Base-by-base conservation (phyloP, 2,888 invertebrate genomes). In the Euzetes globulus region DNA sequence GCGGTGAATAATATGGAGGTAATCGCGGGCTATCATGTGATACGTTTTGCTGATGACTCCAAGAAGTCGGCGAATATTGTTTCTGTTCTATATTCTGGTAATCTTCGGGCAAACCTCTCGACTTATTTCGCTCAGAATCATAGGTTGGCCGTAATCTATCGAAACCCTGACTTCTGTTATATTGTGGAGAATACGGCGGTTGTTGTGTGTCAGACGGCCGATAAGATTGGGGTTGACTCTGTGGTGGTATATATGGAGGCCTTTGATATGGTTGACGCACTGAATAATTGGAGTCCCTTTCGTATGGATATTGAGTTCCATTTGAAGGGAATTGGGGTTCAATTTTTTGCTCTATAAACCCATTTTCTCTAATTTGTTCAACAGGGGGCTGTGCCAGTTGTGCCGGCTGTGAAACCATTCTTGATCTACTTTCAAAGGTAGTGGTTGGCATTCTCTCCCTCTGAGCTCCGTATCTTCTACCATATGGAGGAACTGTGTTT, bases 401-500 rank as follows among this genome's bases (percentile, higher is more conserved):
- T n/a, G n/a, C 19, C 37, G 19, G 22, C n/a, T 13, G 19, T 29
- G 63, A 3, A 33, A 17, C 37, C 17, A 19, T 25, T 25, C 70
- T 13, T 6, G 65, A 65, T 11, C 65, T 37, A 17, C 63, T 63
- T 6, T 45, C 70, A 25, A 25, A 70, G 1, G n/a, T 1, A 47
- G 13, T 70, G 15, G 25, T 47, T 2, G 45, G 47, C 41, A 5
- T 5, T 37, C 63, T n/a, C n/a, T n/a, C n/a, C 17, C 11, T n/a
- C 0, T 1, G 11, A 1, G 13, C 7, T 11, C 63, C 63, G 37
- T 29, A 37, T 29, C 63, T 17, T 19, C 63, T 65, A 13, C 37
- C 63, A 65, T 65, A 65, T n/a, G 37, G 37, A 65, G 63, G 37
- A 65, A 37, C n/a, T 1, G 63, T 65, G 9, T 65, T 65, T 19